phyloP scores from a whole-genome alignment of 2,797 vertebrate species.

The Anniella stebbinsi region DNA sequence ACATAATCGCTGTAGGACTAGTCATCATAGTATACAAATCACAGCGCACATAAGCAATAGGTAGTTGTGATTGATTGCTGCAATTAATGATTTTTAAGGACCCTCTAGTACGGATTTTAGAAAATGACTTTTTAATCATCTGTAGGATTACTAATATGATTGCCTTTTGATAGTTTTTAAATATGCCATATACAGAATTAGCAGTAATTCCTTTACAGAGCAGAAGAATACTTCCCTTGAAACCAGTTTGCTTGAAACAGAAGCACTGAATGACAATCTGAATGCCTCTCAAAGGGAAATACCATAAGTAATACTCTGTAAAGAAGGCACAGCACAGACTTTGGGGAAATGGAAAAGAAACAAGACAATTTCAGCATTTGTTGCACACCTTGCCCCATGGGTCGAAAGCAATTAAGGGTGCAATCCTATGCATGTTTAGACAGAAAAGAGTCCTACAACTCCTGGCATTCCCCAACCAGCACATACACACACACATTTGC shows the following conservation, averaged over 20 bases:
- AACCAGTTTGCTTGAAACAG: conserved; percentile 76
- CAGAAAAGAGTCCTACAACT: no score
- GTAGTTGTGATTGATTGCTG: conserved; percentile 92
- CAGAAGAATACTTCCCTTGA: conserved; percentile 60
- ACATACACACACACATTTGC: neutral
- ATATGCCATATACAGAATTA: conserved; percentile 82
- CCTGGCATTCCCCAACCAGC: no score
- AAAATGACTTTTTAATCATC: conserved; percentile 99
- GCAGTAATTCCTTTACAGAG: conserved; percentile 65
- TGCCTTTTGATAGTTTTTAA: conserved; percentile 90
- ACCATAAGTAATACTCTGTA: conserved; percentile 31
- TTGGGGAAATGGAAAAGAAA: neutral
- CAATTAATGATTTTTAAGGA: conserved; percentile 85
- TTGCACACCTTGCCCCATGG: neutral
- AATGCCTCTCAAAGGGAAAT: conserved; percentile 43
- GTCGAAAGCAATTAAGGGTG: conserved; percentile 14
- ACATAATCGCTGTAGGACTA: conserved; percentile 86
- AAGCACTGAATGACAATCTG: conserved; percentile 65
- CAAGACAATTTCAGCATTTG: conserved; percentile 24
- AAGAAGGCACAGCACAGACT: conserved; percentile 15
- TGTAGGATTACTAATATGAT: conserved; percentile 86
- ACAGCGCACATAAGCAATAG: conserved; percentile 84
- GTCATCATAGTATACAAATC: conserved; percentile 87
- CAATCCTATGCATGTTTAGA: no score
- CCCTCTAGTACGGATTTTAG: conserved; percentile 96